Base-by-base conservation (phyloP, 2,888 invertebrate genomes). In the Cataglyphis livida region DNA sequence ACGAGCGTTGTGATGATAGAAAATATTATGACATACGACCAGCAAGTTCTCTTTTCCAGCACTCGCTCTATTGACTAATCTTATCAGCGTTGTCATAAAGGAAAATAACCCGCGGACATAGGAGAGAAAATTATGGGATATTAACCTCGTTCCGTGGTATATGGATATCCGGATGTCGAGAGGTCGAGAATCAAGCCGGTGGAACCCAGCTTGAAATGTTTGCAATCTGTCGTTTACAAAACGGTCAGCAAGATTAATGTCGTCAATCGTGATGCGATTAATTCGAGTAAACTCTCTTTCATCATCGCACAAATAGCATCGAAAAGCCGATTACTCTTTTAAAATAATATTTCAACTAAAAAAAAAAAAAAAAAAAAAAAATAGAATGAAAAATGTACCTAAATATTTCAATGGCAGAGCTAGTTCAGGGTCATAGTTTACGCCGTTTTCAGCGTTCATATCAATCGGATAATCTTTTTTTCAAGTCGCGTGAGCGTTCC, bases 71-170 rank as follows among this genome's bases (percentile, higher is more conserved):
- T 76, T 54, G 48, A 54, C 66, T 71, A 73, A 83, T 83, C 83
- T 76, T 83, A 83, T 84, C 83, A 51, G 32, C 32, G 48, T 74
- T 38, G 41, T 79, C 71, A 73, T 81, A 70, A 83, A 54, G 51
- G 76, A 64, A 79, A 74, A 79, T 68, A 74, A 68, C 38, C 57
- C 70, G n/a, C 21, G 59, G 57, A 75, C 54, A 64, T 32, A 41
- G 32, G 7, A 57, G 61, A 54, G 62, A 66, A 68, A 79, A 83
- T 74, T 51, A 64, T 65, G 28, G 51, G 57, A 66, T 54, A 83
- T 83, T 83, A 83, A 79, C 64, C 64, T 70, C 70, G 21, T 79
- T 71, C 12, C 70, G 35, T 57, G 28, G 15, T 79, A 38, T 28
- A 38, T 25, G 25, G 25, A 25, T 25, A 25, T 25, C 15, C 59